These are phyloP conservation scores for Yoshiicerus persimilis DNA, from an alignment of 1,140 invertebrate species.

Conservation along the genomic window DNA sequence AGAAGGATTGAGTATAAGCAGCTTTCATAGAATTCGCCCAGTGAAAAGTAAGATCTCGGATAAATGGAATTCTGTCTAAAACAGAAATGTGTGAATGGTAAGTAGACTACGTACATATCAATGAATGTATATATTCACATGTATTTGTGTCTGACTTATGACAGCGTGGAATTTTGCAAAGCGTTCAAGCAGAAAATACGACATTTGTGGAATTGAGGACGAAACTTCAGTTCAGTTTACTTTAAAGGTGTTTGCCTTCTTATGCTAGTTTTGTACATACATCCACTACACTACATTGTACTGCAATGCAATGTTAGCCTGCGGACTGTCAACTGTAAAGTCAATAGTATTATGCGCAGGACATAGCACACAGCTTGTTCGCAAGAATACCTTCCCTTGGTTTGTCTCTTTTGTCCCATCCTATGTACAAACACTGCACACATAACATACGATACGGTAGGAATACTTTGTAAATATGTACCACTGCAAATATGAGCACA, in stretches of 20 bases:
- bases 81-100: constrained; percentile 20
- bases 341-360: background rate
- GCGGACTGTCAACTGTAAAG: constrained; percentile 1
- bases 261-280: background rate
- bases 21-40: constrained; percentile 16
- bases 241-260: background rate
- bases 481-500: background rate
- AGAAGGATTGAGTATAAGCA: background rate
- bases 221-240: background rate
- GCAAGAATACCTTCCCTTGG: background rate
- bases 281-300: too few relatives aligned
- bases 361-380: background rate
- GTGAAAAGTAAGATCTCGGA: background rate
- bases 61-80: constrained; percentile 18
- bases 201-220: constrained; percentile 30
- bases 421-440: background rate
- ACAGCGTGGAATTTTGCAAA: constrained; percentile 12
- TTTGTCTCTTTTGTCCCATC: background rate
- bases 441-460: background rate
- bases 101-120: background rate
- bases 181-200: constrained; percentile 11
- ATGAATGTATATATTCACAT: background rate
- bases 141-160: background rate
- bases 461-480: background rate
- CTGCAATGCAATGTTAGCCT: background rate